Evolutionary conservation across 2,113 vertebrate genomes (phyloP).

Genomic region (Scophthalmus maximus): DNA sequence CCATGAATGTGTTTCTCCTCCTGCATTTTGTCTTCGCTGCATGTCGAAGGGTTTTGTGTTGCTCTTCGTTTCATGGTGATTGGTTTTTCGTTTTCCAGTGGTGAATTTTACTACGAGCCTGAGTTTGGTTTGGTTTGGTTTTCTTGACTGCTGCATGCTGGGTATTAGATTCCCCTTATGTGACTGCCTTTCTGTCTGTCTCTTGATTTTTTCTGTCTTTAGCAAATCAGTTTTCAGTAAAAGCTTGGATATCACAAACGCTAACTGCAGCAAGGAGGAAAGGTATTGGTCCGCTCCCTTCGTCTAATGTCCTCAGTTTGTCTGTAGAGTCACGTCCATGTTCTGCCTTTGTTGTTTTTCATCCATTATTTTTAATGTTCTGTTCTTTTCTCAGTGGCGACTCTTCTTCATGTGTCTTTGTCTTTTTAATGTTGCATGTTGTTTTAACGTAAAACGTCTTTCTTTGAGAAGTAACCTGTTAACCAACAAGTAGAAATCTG

Average conservation of each 20-base stretch:
- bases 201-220: constrained; percentile 70
- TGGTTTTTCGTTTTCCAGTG: constrained; percentile 2
- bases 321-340: constrained; percentile 23
- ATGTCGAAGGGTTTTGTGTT: constrained; percentile 15
- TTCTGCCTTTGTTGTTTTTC: no score
- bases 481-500: not conserved
- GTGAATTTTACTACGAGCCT: not conserved
- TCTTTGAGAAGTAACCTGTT: not conserved
- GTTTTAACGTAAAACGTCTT: not conserved
- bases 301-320: constrained; percentile 5
- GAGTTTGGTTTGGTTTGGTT: not conserved
- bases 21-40: constrained; percentile 18
- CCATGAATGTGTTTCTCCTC: constrained; percentile 25
- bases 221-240: constrained; percentile 92
- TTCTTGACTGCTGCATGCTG: constrained; percentile 50
- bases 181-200: constrained; percentile 73
- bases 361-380: not conserved
- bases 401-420: not conserved
- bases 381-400: not conserved
- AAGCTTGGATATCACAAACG: constrained; percentile 99
- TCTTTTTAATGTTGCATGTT: not conserved
- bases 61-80: constrained; percentile 2
- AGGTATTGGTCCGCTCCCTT: constrained; percentile 85
- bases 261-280: constrained; percentile 97
- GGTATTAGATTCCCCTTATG: constrained; percentile 40